phyloP scores from a whole-genome alignment of 2,113 vertebrate genomes.

The Turnix velox region DNA sequence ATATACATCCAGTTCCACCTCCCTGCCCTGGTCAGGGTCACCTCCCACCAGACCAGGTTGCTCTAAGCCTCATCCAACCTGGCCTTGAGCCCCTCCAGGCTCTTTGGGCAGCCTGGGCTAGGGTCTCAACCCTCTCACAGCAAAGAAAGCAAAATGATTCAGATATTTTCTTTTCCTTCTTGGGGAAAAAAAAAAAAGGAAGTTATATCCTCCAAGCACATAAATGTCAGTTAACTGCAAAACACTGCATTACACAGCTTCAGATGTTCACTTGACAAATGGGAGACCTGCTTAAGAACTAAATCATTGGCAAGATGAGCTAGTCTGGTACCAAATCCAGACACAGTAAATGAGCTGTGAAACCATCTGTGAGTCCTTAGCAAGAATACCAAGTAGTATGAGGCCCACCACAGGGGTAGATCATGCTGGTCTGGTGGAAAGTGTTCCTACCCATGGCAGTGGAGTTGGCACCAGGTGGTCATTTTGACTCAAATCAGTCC shows the following conservation, averaged over 20 bases:
- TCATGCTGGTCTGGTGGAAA: no score
- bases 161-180: background rate
- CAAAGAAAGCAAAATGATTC: no score
- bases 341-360: background rate
- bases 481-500: no score
- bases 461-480: no score
- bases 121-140: no score
- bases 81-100: no score
- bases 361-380: background rate
- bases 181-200: background rate
- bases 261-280: background rate
- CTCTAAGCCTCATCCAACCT: no score
- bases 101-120: no score
- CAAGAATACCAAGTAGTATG: background rate
- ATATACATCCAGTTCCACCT: no score
- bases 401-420: background rate
- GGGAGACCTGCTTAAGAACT: background rate
- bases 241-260: background rate
- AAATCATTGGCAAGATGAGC: background rate
- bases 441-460: no score
- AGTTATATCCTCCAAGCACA: background rate
- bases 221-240: background rate
- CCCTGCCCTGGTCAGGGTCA: no score
- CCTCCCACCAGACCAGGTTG: no score
- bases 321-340: background rate